Percentiles rank a stretch among this genome's conserved stretches.
phyloP scores from a whole-genome alignment of 1,140 invertebrate species.

The Eueides isabella region DNA sequence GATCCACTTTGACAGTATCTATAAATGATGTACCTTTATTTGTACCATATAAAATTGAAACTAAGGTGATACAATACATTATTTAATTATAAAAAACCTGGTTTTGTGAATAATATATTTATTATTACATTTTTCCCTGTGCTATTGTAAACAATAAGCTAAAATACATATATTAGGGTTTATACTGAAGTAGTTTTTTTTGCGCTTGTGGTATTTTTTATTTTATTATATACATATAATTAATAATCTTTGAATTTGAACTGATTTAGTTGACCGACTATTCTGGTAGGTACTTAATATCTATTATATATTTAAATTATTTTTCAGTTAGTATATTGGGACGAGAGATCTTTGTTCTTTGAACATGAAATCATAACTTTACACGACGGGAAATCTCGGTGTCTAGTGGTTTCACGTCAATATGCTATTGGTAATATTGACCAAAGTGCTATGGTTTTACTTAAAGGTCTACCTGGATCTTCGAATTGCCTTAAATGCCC shows the following conservation, averaged over 20 bases:
- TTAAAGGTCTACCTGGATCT: conserved; percentile 83
- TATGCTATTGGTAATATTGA: conserved; percentile 86
- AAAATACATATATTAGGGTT: background rate
- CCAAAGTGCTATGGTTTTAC: conserved; percentile 81
- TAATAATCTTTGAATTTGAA: background rate
- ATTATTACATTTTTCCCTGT: background rate
- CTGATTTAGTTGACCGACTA: background rate
- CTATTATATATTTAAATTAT: conserved; percentile 50
- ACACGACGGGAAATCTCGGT: conserved; percentile 87
- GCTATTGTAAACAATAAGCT: background rate
- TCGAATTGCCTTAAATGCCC: conserved; percentile 49
- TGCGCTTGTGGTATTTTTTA: background rate
- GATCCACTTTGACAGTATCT: conserved; percentile 84
- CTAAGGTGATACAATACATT: conserved; percentile 81
- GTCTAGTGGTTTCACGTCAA: conserved; percentile 89
- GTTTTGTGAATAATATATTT: too few relatives aligned
- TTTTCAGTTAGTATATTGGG: conserved; percentile 88
- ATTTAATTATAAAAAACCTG: background rate
- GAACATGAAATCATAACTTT: conserved; percentile 90
- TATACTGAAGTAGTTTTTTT: too few relatives aligned
- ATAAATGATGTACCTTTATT: conserved; percentile 84
- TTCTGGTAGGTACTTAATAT: background rate
- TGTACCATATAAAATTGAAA: conserved; percentile 84
- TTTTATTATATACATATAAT: background rate
- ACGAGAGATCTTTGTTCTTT: conserved; percentile 90